Conservation (phyloP, 2,113 vertebrate species). For the Tyto alba region DNA sequence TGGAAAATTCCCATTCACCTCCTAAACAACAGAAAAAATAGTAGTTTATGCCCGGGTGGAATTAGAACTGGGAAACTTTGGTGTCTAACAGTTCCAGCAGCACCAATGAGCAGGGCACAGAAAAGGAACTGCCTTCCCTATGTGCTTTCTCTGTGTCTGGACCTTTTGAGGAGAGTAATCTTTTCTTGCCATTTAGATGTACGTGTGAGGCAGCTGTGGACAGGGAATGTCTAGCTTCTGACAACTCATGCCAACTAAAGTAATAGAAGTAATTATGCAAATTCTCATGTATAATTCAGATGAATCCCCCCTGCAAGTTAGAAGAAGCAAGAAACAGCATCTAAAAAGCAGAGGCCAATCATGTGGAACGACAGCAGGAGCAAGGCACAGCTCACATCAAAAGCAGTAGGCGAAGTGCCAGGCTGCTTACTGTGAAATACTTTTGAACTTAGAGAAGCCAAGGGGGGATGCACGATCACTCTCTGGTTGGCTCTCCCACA, state of each 20-base stretch:
- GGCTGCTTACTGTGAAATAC: not conserved
- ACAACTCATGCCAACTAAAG: not conserved
- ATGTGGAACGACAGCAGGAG: not conserved
- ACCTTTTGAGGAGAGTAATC: not conserved
- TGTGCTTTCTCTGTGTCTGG: not conserved
- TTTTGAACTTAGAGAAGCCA: too few species aligned
- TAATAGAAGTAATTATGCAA: not conserved
- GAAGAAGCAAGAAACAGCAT: not conserved
- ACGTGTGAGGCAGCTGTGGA: not conserved
- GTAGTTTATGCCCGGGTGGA: not conserved
- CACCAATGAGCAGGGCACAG: not conserved
- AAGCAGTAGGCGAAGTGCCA: not conserved
- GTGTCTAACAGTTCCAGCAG: not conserved
- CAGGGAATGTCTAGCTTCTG: not conserved
- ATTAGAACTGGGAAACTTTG: not conserved
- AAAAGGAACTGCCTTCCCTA: not conserved
- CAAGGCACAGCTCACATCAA: not conserved
- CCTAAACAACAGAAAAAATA: not conserved
- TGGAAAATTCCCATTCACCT: not conserved
- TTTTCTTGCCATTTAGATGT: rapidly evolving
- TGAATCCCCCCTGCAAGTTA: not conserved
- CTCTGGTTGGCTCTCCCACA: not conserved
- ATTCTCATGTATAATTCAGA: not conserved
- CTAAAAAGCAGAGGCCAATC: not conserved
- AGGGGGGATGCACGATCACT: not conserved